Percentiles rank a stretch among this genome's conserved stretches.
These are phyloP conservation scores for Andricus grossulariae DNA, from an alignment of 1,140 invertebrate genomes.

Conservation along the genomic window DNA sequence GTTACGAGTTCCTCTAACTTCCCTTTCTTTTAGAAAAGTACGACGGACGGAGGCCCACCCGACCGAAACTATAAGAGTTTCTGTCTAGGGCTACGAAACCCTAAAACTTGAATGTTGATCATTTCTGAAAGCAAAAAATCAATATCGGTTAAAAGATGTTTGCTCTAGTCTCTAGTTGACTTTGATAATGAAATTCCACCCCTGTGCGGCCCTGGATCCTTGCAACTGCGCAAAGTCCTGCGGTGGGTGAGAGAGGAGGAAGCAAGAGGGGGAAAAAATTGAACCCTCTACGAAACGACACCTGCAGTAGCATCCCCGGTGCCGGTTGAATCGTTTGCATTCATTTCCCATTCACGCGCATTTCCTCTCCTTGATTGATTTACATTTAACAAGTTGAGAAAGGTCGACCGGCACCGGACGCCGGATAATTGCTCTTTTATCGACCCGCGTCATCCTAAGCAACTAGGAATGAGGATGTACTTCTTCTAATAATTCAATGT, in stretches of 20 bases:
- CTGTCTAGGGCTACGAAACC: no score
- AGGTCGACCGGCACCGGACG: neutral
- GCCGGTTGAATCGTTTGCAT: slow-evolving; percentile 43
- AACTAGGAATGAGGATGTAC: neutral
- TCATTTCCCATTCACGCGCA: neutral
- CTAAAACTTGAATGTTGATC: neutral
- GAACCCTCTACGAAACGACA: slow-evolving; percentile 45
- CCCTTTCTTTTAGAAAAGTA: no score
- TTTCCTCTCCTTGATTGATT: slow-evolving; percentile 30
- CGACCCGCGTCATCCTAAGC: neutral
- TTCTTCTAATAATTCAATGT: neutral
- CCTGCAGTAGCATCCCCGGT: slow-evolving; percentile 50
- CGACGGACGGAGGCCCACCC: no score
- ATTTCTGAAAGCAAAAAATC: slow-evolving; percentile 36
- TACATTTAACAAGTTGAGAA: neutral
- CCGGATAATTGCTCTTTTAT: slow-evolving; percentile 13
- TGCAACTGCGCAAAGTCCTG: slow-evolving; percentile 57
- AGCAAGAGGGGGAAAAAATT: slow-evolving; percentile 34
- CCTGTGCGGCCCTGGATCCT: slow-evolving; percentile 48
- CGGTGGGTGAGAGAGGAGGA: slow-evolving; percentile 42
- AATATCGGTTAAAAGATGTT: no score
- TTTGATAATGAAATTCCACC: slow-evolving; percentile 36
- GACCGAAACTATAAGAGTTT: no score
- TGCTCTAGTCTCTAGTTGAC: no score
- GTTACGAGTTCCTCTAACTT: no score